A percentile compares a stretch with the other conserved stretches of the same genome.
Evolutionary conservation across 2,113 vertebrate genomes (phyloP).

Genomic region (Lasiurus borealis): DNA sequence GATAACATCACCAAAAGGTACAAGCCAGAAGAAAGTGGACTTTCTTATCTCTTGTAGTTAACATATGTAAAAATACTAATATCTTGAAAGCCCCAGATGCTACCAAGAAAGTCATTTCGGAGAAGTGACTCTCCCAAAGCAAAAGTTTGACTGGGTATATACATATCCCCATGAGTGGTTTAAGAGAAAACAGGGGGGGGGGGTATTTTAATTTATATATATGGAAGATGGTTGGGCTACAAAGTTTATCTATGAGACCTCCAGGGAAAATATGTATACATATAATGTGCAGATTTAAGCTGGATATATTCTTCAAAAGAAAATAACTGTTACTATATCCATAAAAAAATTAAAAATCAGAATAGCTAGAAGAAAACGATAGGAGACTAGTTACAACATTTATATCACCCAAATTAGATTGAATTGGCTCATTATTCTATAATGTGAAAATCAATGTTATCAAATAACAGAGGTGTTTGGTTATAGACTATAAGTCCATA

Average conservation of each 20-base stretch:
- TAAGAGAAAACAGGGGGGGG: not conserved
- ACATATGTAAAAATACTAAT: conserved; percentile 73
- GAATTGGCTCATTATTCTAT: not conserved
- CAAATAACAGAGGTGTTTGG: not conserved
- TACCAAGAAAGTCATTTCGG: conserved; percentile 82
- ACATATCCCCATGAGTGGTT: not conserved
- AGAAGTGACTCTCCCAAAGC: conserved; percentile 77
- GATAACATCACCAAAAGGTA: conserved; percentile 75
- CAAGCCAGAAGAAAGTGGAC: conserved; percentile 39
- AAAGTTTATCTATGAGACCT: not conserved
- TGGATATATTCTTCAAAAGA: not conserved
- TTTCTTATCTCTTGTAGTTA: conserved; percentile 22
- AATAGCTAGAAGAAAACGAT: conserved; percentile 23
- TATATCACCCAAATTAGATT: conserved; percentile 29
- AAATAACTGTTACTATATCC: conserved; percentile 26
- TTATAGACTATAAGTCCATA: not conserved
- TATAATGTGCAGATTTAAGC: not conserved
- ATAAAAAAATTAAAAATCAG: conserved; percentile 60
- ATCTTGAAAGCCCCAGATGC: conserved; percentile 83
- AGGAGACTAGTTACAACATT: not conserved
- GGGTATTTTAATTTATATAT: not conserved
- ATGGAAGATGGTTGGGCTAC: not conserved
- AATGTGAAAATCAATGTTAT: not conserved
- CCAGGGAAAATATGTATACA: not conserved
- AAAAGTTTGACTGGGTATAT: conserved; percentile 59